Percentiles rank a stretch among this genome's conserved stretches.
Conservation (phyloP, 1,140 invertebrate species). For the Ectropis grisescens region DNA sequence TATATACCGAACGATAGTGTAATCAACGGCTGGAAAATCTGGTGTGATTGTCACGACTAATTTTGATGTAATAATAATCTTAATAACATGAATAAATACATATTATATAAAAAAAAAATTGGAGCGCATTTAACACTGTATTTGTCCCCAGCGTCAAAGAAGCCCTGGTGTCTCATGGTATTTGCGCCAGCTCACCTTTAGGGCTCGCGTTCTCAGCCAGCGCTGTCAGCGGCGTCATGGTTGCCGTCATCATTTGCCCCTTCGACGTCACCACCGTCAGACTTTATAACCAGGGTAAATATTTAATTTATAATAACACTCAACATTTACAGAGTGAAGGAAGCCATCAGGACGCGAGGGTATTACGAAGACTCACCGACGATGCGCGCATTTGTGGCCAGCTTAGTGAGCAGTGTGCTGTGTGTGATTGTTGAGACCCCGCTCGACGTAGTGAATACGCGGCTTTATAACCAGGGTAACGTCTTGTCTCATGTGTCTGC, state of each 20-base stretch:
- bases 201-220: conserved; percentile 79
- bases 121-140: no score
- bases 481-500: no score
- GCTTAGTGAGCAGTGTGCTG: conserved; percentile 79
- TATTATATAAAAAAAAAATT: no score
- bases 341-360: conserved; percentile 71
- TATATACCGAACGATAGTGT: no score
- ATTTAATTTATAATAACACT: conserved; percentile 1
- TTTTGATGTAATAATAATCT: no score
- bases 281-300: conserved; percentile 87
- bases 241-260: conserved; percentile 83
- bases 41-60: no score
- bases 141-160: conserved; percentile 69
- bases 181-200: conserved; percentile 71
- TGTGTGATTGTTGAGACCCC: conserved; percentile 84
- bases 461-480: conserved; percentile 60
- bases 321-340: conserved; percentile 68
- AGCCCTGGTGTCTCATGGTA: conserved; percentile 69
- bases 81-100: no score
- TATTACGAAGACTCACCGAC: conserved; percentile 68
- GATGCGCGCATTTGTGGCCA: conserved; percentile 76
- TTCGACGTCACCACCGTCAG: conserved; percentile 88
- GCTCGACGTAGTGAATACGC: conserved; percentile 74
- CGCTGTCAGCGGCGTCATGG: conserved; percentile 79
- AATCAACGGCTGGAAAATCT: no score